These are phyloP conservation scores for Pissodes strobi DNA, from an alignment of 1,140 invertebrate genomes.

Conservation along the genomic window DNA sequence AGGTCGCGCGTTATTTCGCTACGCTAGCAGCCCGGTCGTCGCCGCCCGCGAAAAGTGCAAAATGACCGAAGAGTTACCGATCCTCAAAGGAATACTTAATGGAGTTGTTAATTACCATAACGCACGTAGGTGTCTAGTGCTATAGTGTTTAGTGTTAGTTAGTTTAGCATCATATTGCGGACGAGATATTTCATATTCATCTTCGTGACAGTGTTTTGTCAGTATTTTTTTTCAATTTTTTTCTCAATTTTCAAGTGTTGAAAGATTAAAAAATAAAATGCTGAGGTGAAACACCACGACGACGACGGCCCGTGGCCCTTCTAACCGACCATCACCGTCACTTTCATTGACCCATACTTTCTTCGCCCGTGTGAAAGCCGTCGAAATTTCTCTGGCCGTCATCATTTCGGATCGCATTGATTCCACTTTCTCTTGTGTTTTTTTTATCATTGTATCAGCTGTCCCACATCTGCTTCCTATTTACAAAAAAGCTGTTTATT, in stretches of 20 bases:
- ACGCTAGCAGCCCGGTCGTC: slow-evolving; percentile 47
- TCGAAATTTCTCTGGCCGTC: slow-evolving; percentile 28
- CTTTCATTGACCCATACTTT: slow-evolving; percentile 29
- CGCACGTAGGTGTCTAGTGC: slow-evolving; percentile 84
- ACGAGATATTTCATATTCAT: too few species aligned
- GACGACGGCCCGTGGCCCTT: too few species aligned
- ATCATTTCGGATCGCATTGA: not conserved
- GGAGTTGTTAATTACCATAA: slow-evolving; percentile 86
- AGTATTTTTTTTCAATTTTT: too few species aligned
- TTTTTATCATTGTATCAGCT: slow-evolving; percentile 39
- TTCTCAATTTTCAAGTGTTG: too few species aligned
- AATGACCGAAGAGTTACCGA: slow-evolving; percentile 86
- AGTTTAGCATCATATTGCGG: too few species aligned
- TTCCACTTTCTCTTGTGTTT: slow-evolving; percentile 31
- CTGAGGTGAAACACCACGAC: too few species aligned
- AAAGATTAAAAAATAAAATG: too few species aligned
- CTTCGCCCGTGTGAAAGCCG: slow-evolving; percentile 21
- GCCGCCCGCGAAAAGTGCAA: slow-evolving; percentile 49
- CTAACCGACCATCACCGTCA: not conserved
- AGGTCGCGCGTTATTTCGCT: slow-evolving; percentile 47
- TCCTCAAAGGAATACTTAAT: slow-evolving; percentile 85
- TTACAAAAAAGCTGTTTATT: not conserved
- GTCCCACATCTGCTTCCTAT: slow-evolving; percentile 22
- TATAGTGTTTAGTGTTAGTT: too few species aligned
- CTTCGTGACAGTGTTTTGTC: too few species aligned